Evolutionary conservation across 2,113 vertebrate species (phyloP).

Genomic region (Macrotus californicus): DNA sequence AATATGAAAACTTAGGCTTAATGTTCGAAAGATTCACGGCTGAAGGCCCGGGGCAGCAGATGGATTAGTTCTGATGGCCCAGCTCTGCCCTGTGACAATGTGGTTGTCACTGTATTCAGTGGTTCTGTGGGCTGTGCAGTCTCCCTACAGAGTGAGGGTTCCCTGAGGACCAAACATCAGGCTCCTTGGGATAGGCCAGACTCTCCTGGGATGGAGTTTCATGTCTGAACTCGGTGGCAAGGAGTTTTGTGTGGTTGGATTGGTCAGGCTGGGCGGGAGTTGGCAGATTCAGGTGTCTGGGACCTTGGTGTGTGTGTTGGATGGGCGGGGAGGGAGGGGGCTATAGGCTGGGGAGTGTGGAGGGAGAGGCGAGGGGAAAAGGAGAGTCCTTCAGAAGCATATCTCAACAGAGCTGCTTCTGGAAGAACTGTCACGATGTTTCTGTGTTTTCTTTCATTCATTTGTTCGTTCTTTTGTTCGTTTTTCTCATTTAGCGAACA

Average conservation of each 20-base stretch:
- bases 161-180: not conserved
- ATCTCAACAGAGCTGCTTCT: not conserved
- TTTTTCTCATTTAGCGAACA: not conserved
- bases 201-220: not conserved
- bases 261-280: not conserved
- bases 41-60: not conserved
- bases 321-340: not conserved
- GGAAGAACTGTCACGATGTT: not conserved
- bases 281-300: not conserved
- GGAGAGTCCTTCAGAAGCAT: not conserved
- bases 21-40: not conserved
- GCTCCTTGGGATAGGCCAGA: not conserved
- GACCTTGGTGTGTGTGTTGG: not conserved
- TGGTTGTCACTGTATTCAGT: rapidly evolving
- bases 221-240: not conserved
- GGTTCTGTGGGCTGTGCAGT: not conserved
- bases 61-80: not conserved
- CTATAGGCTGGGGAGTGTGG: too few species aligned
- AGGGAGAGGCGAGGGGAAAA: not conserved
- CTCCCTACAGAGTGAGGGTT: too few species aligned
- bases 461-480: too few species aligned
- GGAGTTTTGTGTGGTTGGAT: not conserved
- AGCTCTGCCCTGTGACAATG: not conserved
- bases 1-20: not conserved
- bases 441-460: not conserved